A percentile compares a stretch with the other conserved stretches of the same genome.
These are phyloP conservation scores for Esox lucius DNA, from an alignment of 2,797 vertebrate species.

Conservation along the genomic window DNA sequence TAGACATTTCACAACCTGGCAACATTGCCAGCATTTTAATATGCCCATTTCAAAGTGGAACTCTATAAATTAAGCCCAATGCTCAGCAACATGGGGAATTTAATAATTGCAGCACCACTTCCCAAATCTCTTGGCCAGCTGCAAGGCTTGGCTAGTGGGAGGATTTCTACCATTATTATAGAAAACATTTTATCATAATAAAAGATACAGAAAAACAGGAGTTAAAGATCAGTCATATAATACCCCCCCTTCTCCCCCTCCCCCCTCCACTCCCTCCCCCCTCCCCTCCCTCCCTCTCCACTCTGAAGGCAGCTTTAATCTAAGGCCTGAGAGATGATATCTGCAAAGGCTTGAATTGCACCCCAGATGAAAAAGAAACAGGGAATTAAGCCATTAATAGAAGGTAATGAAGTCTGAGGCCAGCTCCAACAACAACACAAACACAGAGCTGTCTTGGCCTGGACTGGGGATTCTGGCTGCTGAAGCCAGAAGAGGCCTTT, in stretches of 20 bases:
- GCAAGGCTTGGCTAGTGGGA: background rate
- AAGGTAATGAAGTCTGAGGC: constrained; percentile 63
- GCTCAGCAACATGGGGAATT: constrained; percentile 1
- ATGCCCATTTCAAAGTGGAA: constrained; percentile 2
- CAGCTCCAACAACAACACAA: constrained; percentile 67
- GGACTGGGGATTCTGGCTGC: background rate
- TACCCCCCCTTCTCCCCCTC: constrained; percentile 43
- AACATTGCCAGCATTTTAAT: constrained; percentile 4
- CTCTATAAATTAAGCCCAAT: constrained; percentile 5
- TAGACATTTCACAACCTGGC: background rate
- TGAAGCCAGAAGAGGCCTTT: background rate
- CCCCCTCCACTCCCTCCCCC: constrained; percentile 33
- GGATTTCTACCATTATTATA: constrained; percentile 15
- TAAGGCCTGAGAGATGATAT: constrained; percentile 48
- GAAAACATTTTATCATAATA: constrained; percentile 51
- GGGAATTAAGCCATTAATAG: constrained; percentile 67
- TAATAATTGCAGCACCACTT: constrained; percentile 9
- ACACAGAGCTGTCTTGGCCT: constrained; percentile 15
- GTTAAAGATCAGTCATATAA: constrained; percentile 54
- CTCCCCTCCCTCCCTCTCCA: constrained; percentile 33
- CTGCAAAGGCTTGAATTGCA: constrained; percentile 55
- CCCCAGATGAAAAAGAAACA: constrained; percentile 67
- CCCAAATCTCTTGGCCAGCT: constrained; percentile 6
- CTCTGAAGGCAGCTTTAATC: constrained; percentile 48
- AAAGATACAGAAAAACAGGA: constrained; percentile 52